Evolutionary conservation across 2,113 vertebrate species (phyloP).

Genomic region (Lagopus leucura): DNA sequence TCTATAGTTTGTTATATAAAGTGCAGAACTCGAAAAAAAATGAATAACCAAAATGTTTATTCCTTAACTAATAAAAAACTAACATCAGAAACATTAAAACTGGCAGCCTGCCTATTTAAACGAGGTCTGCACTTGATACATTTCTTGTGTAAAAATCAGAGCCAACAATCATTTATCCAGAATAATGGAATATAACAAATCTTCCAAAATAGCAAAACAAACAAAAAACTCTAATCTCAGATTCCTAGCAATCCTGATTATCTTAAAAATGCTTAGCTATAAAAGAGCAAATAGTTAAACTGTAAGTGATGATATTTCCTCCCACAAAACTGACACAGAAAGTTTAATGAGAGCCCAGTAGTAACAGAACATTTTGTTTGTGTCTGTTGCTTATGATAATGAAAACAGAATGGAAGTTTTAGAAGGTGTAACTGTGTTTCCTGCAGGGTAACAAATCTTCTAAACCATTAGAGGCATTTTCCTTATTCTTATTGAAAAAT

Average conservation of each 20-base stretch:
- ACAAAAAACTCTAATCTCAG: background rate
- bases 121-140: background rate
- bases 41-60: background rate
- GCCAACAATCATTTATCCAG: background rate
- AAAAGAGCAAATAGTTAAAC: background rate
- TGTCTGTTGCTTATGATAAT: background rate
- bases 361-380: background rate
- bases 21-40: background rate
- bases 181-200: background rate
- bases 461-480: background rate
- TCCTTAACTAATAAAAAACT: background rate
- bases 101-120: background rate
- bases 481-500: background rate
- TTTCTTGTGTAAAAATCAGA: background rate
- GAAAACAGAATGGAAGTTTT: background rate
- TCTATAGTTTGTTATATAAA: background rate
- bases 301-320: background rate
- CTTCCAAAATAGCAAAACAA: background rate
- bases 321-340: background rate
- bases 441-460: background rate
- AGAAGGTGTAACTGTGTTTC: background rate
- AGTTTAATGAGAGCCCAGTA: background rate
- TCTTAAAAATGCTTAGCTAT: background rate
- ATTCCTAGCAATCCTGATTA: background rate
- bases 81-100: background rate